Conservation (phyloP, 30 jellyfish, hydroid and myxozoan genomes). For the Chrysaora quinquecirrha region DNA sequence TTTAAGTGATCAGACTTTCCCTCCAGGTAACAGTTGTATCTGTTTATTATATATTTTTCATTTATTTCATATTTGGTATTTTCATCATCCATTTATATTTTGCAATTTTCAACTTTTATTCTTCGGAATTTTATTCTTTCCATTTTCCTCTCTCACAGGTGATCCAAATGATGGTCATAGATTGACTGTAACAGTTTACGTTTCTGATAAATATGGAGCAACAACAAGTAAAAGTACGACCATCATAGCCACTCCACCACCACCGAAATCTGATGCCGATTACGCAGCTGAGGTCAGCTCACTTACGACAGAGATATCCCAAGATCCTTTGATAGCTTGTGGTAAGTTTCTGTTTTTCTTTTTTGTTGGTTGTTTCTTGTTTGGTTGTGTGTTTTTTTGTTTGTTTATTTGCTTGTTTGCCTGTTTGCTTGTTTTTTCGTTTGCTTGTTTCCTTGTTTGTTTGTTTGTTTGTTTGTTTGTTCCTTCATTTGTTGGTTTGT, state of each 20-base stretch:
- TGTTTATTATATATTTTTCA: background rate
- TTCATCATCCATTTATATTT: background rate
- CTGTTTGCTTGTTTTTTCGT: no score
- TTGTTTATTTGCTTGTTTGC: no score
- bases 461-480: no score
- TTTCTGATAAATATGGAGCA: conserved; percentile 14
- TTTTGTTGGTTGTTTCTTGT: background rate
- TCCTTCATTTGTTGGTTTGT: no score
- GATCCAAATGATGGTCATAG: background rate
- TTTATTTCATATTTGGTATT: no score
- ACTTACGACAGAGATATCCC: background rate
- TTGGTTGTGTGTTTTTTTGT: no score
- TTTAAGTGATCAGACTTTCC: background rate
- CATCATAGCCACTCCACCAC: background rate
- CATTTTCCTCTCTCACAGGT: background rate
- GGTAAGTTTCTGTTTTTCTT: conserved; percentile 4
- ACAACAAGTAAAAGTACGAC: background rate
- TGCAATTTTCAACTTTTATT: background rate
- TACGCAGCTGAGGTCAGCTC: background rate
- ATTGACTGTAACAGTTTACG: background rate
- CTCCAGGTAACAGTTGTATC: background rate
- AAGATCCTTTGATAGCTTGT: background rate
- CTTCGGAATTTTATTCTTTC: background rate
- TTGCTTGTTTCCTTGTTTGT: no score
- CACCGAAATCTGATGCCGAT: background rate